Conservation (phyloP, 1,140 invertebrate species). For the Pararge aegeria region DNA sequence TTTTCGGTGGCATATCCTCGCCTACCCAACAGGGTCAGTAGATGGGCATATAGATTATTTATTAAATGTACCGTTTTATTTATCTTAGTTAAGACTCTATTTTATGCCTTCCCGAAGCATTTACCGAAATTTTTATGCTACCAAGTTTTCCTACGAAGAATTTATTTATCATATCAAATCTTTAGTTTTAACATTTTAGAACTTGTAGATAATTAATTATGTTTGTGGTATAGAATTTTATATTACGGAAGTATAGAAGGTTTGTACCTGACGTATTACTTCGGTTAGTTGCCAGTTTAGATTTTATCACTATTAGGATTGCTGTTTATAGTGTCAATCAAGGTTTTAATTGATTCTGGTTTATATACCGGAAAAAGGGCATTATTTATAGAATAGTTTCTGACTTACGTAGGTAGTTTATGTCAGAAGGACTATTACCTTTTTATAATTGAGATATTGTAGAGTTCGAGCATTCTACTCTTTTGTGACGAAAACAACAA, state of each 20-base stretch:
- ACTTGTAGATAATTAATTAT: slow-evolving; percentile 49
- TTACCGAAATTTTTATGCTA: slow-evolving; percentile 52
- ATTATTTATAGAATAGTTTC: too few species aligned
- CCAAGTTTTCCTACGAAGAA: slow-evolving; percentile 59
- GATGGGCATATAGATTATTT: slow-evolving; percentile 35
- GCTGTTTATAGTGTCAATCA: neutral
- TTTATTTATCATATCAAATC: slow-evolving; percentile 69
- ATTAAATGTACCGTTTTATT: slow-evolving; percentile 44
- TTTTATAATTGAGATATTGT: too few species aligned
- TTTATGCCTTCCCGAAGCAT: slow-evolving; percentile 43
- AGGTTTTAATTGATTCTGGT: neutral
- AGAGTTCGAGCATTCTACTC: too few species aligned
- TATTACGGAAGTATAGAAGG: slow-evolving; percentile 40
- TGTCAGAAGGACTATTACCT: too few species aligned
- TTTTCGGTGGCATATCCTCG: slow-evolving; percentile 25
- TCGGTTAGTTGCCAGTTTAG: slow-evolving; percentile 22
- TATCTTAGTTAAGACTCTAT: slow-evolving; percentile 37
- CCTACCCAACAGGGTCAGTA: slow-evolving; percentile 23
- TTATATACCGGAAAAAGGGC: too few species aligned
- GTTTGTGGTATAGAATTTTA: slow-evolving; percentile 40
- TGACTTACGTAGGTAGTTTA: too few species aligned
- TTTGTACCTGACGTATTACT: slow-evolving; percentile 52
- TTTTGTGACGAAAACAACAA: too few species aligned
- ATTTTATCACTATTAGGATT: slow-evolving; percentile 5
- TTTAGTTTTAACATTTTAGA: slow-evolving; percentile 60